Evolutionary conservation across 2,888 invertebrate species (phyloP).

Genomic region (Clitarchus hookeri): DNA sequence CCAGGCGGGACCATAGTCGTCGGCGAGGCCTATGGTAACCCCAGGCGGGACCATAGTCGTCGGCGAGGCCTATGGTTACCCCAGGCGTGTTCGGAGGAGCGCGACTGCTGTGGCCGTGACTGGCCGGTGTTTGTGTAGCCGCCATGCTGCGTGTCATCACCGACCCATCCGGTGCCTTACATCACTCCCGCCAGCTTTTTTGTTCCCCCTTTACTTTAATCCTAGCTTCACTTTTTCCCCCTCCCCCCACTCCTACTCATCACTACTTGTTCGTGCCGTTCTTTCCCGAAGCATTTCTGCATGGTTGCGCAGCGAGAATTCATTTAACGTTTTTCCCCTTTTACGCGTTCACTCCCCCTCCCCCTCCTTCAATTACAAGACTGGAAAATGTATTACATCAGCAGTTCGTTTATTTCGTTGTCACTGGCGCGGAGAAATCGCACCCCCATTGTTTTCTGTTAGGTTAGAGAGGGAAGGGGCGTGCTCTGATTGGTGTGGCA

Average conservation of each 20-base stretch:
- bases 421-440: neutral
- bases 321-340: neutral
- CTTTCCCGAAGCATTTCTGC: neutral
- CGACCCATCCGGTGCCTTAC: neutral
- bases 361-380: neutral
- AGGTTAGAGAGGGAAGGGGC: too few species aligned
- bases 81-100: too few species aligned
- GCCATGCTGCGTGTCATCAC: conserved; percentile 4
- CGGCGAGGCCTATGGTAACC: too few species aligned
- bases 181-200: neutral
- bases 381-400: neutral
- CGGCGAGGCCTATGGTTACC: too few species aligned
- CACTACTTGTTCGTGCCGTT: neutral
- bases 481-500: too few species aligned
- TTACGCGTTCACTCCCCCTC: too few species aligned
- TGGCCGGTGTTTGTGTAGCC: neutral
- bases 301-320: neutral
- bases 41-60: too few species aligned
- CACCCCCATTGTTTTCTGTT: too few species aligned
- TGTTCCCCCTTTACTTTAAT: neutral
- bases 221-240: neutral
- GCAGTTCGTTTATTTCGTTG: neutral
- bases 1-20: too few species aligned
- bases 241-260: too few species aligned
- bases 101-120: neutral